Conservation (phyloP, 2,888 invertebrate genomes). For the Lordiphosa andalusiaca region DNA sequence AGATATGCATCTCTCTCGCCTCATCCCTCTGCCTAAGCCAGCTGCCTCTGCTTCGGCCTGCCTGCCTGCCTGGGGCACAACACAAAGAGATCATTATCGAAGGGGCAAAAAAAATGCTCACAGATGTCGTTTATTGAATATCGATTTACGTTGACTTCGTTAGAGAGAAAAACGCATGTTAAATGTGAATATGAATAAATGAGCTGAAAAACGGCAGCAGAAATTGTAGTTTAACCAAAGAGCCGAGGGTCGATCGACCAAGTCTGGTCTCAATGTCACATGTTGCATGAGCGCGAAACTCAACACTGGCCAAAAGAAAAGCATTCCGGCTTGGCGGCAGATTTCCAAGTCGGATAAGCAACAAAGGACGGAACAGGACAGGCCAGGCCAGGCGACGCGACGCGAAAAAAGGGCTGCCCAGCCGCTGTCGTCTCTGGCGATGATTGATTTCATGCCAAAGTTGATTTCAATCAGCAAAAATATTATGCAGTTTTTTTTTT, state of each 20-base stretch:
- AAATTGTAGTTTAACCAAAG: background rate
- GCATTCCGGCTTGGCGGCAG: conserved; percentile 37
- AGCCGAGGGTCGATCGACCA: no score
- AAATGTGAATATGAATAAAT: conserved; percentile 75
- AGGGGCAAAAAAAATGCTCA: conserved; percentile 59
- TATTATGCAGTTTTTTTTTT: conserved; percentile 65
- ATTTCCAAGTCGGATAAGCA: conserved; percentile 64
- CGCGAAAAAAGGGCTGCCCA: conserved; percentile 47
- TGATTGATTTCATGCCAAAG: conserved; percentile 78
- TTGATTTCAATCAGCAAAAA: conserved; percentile 77
- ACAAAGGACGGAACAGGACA: conserved; percentile 11
- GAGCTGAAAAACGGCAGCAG: conserved; percentile 51
- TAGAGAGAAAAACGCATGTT: conserved; percentile 62
- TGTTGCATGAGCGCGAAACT: conserved; percentile 69
- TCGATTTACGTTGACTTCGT: conserved; percentile 75
- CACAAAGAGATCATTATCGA: conserved; percentile 71
- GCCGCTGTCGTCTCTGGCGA: conserved; percentile 56
- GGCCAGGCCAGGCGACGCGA: conserved; percentile 27
- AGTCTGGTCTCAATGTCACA: conserved; percentile 68
- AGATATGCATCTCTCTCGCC: conserved; percentile 59
- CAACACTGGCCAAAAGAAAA: conserved; percentile 44
- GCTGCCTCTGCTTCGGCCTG: conserved; percentile 24
- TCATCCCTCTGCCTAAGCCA: conserved; percentile 42
- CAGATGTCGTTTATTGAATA: conserved; percentile 78
- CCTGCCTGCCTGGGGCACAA: conserved; percentile 21